Evolutionary conservation across 2,888 invertebrate genomes (phyloP).

Genomic region (Palloptera scutellata): DNA sequence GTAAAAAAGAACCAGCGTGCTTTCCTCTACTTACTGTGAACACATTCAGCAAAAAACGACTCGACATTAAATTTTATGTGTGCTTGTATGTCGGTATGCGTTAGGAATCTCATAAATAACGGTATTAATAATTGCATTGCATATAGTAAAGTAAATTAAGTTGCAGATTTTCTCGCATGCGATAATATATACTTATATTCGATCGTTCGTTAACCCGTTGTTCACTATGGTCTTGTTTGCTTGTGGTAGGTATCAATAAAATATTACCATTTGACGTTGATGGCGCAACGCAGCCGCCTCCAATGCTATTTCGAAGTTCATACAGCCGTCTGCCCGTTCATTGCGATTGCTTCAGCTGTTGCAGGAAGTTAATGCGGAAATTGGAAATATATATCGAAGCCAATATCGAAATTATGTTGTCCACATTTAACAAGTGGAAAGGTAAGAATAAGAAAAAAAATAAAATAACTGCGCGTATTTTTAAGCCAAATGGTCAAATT

Average conservation of each 20-base stretch:
- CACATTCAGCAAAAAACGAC: too few relatives aligned
- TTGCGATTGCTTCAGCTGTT: conserved; percentile 15
- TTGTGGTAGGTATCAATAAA: too few relatives aligned
- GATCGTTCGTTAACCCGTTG: not conserved
- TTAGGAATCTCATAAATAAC: conserved; percentile 35
- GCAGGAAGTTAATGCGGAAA: conserved; percentile 51
- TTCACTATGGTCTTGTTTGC: not conserved
- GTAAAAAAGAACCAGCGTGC: too few relatives aligned
- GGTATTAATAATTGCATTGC: conserved; percentile 28
- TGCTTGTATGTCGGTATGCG: not conserved
- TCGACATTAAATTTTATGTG: not conserved
- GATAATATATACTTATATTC: not conserved
- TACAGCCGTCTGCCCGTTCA: not conserved
- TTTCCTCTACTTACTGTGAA: too few relatives aligned
- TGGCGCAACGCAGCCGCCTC: not conserved
- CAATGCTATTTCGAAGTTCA: not conserved
- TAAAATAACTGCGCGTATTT: conserved; percentile 26
- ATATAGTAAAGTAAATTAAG: conserved; percentile 25
- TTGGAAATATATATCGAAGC: conserved; percentile 48
- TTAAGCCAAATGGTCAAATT: too few relatives aligned
- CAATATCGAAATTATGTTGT: conserved; percentile 15
- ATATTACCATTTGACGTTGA: not conserved
- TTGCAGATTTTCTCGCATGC: too few relatives aligned
- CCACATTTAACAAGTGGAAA: conserved; percentile 26
- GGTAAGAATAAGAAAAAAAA: conserved; percentile 18